Percentiles rank a stretch among this genome's conserved stretches.
phyloP scores from a whole-genome alignment of 2,113 vertebrate species.

The Rhinichthys klamathensis region DNA sequence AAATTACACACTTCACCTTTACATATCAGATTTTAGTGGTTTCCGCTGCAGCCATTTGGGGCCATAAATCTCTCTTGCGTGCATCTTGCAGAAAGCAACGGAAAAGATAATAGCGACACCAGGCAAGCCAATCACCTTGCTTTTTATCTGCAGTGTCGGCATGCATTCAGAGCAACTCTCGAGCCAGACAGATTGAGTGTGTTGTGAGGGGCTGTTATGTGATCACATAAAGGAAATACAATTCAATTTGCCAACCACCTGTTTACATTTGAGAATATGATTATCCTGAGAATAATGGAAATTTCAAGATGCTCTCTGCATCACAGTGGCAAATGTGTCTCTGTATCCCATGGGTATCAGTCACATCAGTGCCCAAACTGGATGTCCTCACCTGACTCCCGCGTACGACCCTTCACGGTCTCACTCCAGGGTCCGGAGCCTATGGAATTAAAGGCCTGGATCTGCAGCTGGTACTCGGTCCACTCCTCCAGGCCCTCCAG shows the following conservation, averaged over 20 bases:
- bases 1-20: constrained; percentile 36
- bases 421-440: constrained; percentile 91
- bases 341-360: not conserved
- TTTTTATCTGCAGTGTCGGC: constrained; percentile 44
- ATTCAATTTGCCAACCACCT: constrained; percentile 42
- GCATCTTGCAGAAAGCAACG: constrained; percentile 16
- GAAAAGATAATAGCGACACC: constrained; percentile 34
- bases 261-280: constrained; percentile 30
- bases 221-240: constrained; percentile 41
- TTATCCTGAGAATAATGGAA: constrained; percentile 44
- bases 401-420: constrained; percentile 77
- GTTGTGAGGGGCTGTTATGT: constrained; percentile 13
- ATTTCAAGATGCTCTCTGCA: constrained; percentile 45
- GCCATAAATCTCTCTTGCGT: constrained; percentile 18
- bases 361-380: not conserved
- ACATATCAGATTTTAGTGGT: constrained; percentile 28
- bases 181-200: constrained; percentile 17
- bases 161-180: constrained; percentile 26
- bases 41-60: constrained; percentile 8
- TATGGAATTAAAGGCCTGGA: constrained; percentile 93
- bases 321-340: not conserved
- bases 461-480: constrained; percentile 87
- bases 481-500: constrained; percentile 88
- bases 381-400: constrained; percentile 83
- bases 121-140: constrained; percentile 54